Base-by-base conservation (phyloP, 2,888 invertebrate species). In the Pollenia griseotomentosa region DNA sequence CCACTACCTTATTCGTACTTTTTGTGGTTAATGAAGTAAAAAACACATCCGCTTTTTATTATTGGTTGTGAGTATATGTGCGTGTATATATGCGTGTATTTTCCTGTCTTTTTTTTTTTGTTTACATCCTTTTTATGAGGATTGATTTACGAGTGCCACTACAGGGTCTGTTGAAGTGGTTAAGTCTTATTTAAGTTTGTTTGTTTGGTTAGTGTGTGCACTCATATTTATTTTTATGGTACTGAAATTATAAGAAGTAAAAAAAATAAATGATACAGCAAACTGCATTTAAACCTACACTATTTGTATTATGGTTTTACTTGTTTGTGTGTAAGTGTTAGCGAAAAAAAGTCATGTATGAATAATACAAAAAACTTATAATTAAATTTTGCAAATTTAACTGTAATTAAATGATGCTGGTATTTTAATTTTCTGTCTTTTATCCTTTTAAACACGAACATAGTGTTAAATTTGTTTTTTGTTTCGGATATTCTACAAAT, bases 371-470 rank as follows among this genome's bases (percentile, higher is more conserved):
- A 65, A 70, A 61, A 63, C 65, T 46, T n/a, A 63, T 82, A 85
- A 85, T 82, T 82, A 78, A 81, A 85, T 86, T 86, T 78, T 53
- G 65, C 77, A 82, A 82, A 82, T 85, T 86, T 78, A 55, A 78
- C 55, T 61, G 59, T 74, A 82, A 86, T 78, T 86, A 86, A 86
- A 82, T 73, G 73, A 66, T 78, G 66, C 78, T 78, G 82, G 71
- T 48, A 55, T 74, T 74, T 73, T 74, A 40, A n/a, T 33, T 33
- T 3, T 33, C 3, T 33, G 2, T 53, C 16, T 48, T 46, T 71
- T 33, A 51, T 59, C 46, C 59, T 78, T 66, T 80, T 68, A 44
- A 48, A 75, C 33, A 57, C 59, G 73, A 46, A 59, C 51, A 33
- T 33, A 48, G 40, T 51, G 14, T n/a, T 48, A 53, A 66, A 65